phyloP scores from a whole-genome alignment of 2,113 vertebrate genomes.

The Nanger granti region DNA sequence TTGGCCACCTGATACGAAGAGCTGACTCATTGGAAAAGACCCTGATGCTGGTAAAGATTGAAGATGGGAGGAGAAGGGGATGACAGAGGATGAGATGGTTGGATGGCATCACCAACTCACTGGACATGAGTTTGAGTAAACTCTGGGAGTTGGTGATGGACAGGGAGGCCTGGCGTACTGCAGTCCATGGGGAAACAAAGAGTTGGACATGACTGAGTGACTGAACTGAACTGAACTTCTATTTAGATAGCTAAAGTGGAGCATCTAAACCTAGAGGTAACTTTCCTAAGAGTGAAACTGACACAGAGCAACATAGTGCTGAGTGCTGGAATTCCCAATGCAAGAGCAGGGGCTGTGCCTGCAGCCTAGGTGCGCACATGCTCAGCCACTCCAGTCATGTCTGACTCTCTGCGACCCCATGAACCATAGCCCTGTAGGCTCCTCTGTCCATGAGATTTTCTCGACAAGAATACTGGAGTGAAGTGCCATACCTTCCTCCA shows the following conservation, averaged over 20 bases:
- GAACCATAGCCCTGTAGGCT: neutral
- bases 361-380: neutral
- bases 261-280: neutral
- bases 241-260: neutral
- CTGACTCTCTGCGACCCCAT: neutral
- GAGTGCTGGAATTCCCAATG: neutral
- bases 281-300: neutral
- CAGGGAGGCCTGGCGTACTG: neutral
- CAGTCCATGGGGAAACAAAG: neutral
- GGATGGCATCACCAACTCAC: neutral
- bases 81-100: neutral
- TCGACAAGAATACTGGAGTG: neutral
- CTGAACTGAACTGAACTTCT: neutral
- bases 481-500: neutral
- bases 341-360: neutral
- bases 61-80: neutral
- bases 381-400: neutral
- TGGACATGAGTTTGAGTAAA: neutral
- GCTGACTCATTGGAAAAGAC: neutral
- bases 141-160: neutral
- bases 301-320: neutral
- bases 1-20: neutral
- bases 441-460: neutral
- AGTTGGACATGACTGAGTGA: rapidly evolving
- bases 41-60: neutral